Conservation (phyloP, 92 coral and sea anemone genomes). For the Nematostella vectensis region DNA sequence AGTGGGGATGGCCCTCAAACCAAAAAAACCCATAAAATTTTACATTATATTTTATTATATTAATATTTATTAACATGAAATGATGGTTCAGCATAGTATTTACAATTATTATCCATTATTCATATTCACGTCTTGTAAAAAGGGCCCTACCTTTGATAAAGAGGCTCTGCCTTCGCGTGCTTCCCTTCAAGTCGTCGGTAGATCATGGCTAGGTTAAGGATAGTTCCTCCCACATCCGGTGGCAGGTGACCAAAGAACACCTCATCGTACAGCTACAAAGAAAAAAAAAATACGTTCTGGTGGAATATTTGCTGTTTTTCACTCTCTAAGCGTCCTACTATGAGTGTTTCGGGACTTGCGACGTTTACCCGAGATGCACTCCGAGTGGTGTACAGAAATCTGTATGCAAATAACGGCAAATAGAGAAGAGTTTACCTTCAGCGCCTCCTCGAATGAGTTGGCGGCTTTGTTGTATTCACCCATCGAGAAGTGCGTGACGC, state of each 20-base stretch:
- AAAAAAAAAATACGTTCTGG: neutral
- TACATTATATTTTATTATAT: no score
- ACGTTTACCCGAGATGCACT: no score
- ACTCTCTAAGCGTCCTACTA: no score
- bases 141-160: constrained; percentile 60
- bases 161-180: constrained; percentile 41
- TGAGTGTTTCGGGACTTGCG: no score
- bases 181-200: constrained; percentile 48
- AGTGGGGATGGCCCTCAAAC: neutral
- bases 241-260: constrained; percentile 77
- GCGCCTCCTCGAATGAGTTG: constrained; percentile 50
- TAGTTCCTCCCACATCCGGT: constrained; percentile 83
- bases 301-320: no score
- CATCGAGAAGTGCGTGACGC: constrained; percentile 32
- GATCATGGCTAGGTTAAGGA: constrained; percentile 75
- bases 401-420: neutral
- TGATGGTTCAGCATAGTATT: no score
- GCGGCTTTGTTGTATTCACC: constrained; percentile 56
- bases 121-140: no score
- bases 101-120: no score
- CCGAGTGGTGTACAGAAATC: neutral
- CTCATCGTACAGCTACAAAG: constrained; percentile 66
- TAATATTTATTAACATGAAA: no score
- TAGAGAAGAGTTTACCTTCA: no score
- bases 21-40: neutral